Conservation (phyloP, 2,797 vertebrate species). For the Lepus townsendii region DNA sequence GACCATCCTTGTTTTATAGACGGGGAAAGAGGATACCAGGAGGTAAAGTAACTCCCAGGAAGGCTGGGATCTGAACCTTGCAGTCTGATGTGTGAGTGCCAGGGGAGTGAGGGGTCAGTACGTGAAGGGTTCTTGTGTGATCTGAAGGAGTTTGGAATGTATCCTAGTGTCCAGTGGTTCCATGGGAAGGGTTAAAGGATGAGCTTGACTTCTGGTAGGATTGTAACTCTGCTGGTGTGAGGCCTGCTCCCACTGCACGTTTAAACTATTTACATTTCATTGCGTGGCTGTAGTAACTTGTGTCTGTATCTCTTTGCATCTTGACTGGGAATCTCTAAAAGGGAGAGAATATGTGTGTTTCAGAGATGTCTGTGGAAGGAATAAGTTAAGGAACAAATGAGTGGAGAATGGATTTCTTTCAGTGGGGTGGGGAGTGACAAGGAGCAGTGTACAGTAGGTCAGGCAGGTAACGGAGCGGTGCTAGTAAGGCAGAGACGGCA, state of each 20-base stretch:
- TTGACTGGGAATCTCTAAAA: conserved; percentile 5
- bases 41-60: background rate
- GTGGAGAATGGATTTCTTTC: background rate
- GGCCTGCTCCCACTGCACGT: background rate
- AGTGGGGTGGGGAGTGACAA: background rate
- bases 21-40: background rate
- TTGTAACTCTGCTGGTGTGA: background rate
- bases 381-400: conserved; percentile 19
- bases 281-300: conserved; percentile 1
- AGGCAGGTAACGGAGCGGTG: background rate
- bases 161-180: background rate
- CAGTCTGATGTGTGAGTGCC: background rate
- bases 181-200: background rate
- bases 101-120: background rate
- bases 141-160: conserved; percentile 32
- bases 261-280: background rate
- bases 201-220: background rate
- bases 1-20: background rate
- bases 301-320: conserved; percentile 4
- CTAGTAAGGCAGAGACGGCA: background rate
- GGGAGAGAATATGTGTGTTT: background rate
- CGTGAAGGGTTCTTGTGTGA: background rate
- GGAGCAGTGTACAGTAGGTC: background rate
- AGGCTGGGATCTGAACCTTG: background rate
- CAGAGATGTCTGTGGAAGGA: conserved; percentile 25